Evolutionary conservation across 2,797 vertebrate species (phyloP).

Genomic region (Pipistrellus pipistrellus): DNA sequence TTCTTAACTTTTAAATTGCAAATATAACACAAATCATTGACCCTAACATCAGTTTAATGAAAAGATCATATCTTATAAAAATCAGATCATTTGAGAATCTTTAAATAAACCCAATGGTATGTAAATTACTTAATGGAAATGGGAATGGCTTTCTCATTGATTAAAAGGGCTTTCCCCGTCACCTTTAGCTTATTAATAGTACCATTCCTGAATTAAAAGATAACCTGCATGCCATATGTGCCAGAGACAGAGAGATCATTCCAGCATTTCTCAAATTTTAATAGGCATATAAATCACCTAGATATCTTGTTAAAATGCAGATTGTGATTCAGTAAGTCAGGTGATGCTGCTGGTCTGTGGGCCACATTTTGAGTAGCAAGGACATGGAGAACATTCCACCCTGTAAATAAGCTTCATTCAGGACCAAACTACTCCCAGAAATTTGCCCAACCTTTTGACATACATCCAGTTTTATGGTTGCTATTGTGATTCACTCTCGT

Average conservation of each 20-base stretch:
- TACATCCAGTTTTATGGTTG: neutral
- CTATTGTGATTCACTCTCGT: neutral
- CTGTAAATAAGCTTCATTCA: conserved; percentile 18
- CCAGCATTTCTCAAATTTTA: conserved; percentile 56
- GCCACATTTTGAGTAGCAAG: neutral
- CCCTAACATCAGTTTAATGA: conserved; percentile 66
- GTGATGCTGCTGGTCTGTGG: conserved; percentile 1
- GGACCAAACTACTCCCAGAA: neutral
- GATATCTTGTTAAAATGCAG: conserved; percentile 66
- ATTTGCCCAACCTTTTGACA: conserved; percentile 47
- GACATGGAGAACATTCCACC: neutral
- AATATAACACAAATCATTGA: conserved; percentile 71
- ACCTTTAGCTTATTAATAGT: conserved; percentile 69
- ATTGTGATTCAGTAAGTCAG: neutral
- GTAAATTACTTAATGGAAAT: conserved; percentile 75
- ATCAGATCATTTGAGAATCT: conserved; percentile 69
- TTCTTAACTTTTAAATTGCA: conserved; percentile 66
- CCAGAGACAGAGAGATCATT: conserved; percentile 58
- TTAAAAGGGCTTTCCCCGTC: conserved; percentile 68
- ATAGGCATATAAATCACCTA: conserved; percentile 31
- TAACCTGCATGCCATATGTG: conserved; percentile 17
- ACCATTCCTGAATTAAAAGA: conserved; percentile 58
- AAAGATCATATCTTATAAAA: conserved; percentile 68
- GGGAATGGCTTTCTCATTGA: conserved; percentile 67
- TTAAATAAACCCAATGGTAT: conserved; percentile 69